Conservation (phyloP, 2,113 vertebrate species). For the Ctenodactylus gundi region DNA sequence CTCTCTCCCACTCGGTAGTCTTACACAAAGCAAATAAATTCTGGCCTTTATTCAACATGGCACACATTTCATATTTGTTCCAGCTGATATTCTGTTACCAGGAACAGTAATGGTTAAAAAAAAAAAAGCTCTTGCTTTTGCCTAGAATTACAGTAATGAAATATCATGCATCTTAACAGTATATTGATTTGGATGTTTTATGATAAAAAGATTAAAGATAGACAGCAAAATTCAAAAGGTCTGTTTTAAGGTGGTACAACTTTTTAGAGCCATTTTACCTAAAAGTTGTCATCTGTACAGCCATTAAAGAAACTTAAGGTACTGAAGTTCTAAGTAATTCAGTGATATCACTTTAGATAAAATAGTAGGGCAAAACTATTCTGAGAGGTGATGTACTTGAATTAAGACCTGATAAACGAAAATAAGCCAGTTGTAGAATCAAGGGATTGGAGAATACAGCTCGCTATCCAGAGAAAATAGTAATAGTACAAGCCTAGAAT, state of each 20-base stretch:
- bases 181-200: not conserved
- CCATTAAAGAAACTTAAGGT: not conserved
- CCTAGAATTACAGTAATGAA: conserved; percentile 2
- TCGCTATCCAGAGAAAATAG: conserved; percentile 17
- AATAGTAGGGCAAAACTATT: not conserved
- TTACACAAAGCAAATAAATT: not conserved
- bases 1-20: not conserved
- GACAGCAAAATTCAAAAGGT: not conserved
- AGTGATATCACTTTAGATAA: not conserved
- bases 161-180: not conserved
- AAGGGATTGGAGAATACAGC: not conserved
- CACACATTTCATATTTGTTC: conserved; percentile 18
- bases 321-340: not conserved
- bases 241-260: not conserved
- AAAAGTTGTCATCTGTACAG: not conserved
- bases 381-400: not conserved
- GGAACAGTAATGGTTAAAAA: conserved; percentile 12
- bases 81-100: not conserved
- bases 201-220: conserved; percentile 25
- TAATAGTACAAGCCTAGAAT: not conserved
- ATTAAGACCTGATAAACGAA: not conserved
- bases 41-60: not conserved
- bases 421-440: not conserved
- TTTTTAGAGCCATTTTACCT: not conserved
- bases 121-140: not conserved